Evolutionary conservation across 1,140 invertebrate species (phyloP).

Genomic region (Grapholita molesta): DNA sequence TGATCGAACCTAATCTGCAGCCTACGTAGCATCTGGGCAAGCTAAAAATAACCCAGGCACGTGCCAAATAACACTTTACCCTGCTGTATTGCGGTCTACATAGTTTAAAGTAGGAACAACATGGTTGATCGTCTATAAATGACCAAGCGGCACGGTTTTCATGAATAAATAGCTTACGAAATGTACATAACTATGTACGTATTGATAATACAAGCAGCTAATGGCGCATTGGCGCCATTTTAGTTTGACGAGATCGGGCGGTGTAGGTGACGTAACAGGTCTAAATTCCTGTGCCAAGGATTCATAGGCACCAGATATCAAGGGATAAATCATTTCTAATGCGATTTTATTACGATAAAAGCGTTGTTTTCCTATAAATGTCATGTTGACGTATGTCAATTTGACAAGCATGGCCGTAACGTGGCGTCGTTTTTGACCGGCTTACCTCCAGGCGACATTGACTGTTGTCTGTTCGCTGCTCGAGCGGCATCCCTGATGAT

Average conservation of each 20-base stretch:
- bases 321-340: constrained; percentile 35
- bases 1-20: constrained; percentile 33
- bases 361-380: constrained; percentile 69
- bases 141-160: not conserved
- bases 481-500: constrained; percentile 68
- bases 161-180: not conserved
- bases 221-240: constrained; percentile 77
- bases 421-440: constrained; percentile 73
- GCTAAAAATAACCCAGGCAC: constrained; percentile 69
- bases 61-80: constrained; percentile 43
- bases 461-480: constrained; percentile 62
- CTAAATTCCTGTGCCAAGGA: constrained; percentile 43
- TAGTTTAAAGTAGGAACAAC: not conserved
- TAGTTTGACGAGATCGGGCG: constrained; percentile 60
- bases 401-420: constrained; percentile 76
- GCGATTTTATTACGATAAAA: constrained; percentile 40
- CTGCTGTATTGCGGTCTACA: not conserved
- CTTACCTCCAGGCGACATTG: constrained; percentile 71
- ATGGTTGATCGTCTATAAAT: not conserved
- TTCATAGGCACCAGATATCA: constrained; percentile 22
- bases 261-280: constrained; percentile 65
- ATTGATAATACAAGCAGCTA: constrained; percentile 36
- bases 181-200: constrained; percentile 16
- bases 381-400: constrained; percentile 75
- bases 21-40: constrained; percentile 29